Conservation (phyloP, 1,140 invertebrate species). For the Pentalonia nigronervosa region DNA sequence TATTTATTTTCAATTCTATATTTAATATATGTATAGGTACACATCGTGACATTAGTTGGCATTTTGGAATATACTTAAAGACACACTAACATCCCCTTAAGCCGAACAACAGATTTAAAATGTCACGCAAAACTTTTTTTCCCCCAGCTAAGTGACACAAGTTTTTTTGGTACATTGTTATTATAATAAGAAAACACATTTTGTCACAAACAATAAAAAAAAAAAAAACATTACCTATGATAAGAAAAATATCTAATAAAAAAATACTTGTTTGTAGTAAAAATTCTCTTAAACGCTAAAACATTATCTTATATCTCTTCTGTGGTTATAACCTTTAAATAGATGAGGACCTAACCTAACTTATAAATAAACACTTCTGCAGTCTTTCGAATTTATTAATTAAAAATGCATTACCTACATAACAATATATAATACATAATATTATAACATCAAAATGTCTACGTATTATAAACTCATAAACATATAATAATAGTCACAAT, state of each 20-base stretch:
- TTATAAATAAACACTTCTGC: neutral
- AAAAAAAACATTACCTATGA: neutral
- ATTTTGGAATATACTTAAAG: slow-evolving; percentile 36
- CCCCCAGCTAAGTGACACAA: neutral
- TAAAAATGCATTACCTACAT: too few species aligned
- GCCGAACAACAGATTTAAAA: slow-evolving; percentile 43
- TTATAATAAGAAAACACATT: slow-evolving; percentile 20
- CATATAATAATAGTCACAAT: neutral
- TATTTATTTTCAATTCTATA: neutral
- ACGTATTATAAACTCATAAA: neutral
- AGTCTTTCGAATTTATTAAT: neutral
- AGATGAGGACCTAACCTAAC: neutral
- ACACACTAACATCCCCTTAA: slow-evolving; percentile 4
- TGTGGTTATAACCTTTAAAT: neutral
- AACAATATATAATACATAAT: too few species aligned
- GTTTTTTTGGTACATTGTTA: slow-evolving; percentile 11
- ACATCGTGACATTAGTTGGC: slow-evolving; percentile 53
- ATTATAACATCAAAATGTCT: neutral
- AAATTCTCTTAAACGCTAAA: neutral
- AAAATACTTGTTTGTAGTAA: neutral
- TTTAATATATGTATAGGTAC: neutral
- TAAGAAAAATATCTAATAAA: neutral
- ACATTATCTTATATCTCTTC: neutral
- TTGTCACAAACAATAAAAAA: neutral
- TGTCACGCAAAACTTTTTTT: slow-evolving; percentile 48